These are phyloP conservation scores for Catharus minimus DNA, from an alignment of 2,113 vertebrate species.

Conservation along the genomic window DNA sequence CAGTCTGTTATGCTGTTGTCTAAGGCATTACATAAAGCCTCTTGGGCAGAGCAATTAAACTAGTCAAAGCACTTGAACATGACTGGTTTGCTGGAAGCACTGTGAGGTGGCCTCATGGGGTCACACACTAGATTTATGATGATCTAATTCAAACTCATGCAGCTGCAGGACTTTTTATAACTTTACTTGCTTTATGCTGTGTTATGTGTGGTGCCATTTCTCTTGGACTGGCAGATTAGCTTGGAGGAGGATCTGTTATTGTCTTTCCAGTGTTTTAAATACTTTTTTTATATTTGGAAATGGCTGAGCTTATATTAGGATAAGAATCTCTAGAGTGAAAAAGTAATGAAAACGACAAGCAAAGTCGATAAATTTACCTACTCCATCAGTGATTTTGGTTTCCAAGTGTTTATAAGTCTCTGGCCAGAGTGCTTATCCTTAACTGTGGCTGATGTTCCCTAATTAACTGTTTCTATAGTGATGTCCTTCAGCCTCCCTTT, in stretches of 20 bases:
- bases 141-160: background rate
- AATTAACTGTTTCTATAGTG: constrained; percentile 16
- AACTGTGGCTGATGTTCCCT: background rate
- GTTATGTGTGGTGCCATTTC: background rate
- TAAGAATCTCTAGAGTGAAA: background rate
- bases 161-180: background rate
- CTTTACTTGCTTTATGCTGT: background rate
- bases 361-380: background rate
- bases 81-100: background rate
- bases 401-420: constrained; percentile 2
- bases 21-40: background rate
- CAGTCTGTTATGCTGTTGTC: background rate
- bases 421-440: background rate
- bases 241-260: background rate
- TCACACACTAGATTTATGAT: background rate
- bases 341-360: constrained; percentile 7
- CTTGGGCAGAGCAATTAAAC: background rate
- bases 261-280: background rate
- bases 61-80: background rate
- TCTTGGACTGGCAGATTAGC: background rate
- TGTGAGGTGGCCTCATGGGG: background rate
- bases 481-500: constrained; percentile 3
- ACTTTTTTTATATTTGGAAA: background rate
- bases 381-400: background rate
- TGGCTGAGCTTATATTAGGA: background rate